phyloP scores from a whole-genome alignment of 1,140 invertebrate genomes.

The Drosophila pallidifrons region DNA sequence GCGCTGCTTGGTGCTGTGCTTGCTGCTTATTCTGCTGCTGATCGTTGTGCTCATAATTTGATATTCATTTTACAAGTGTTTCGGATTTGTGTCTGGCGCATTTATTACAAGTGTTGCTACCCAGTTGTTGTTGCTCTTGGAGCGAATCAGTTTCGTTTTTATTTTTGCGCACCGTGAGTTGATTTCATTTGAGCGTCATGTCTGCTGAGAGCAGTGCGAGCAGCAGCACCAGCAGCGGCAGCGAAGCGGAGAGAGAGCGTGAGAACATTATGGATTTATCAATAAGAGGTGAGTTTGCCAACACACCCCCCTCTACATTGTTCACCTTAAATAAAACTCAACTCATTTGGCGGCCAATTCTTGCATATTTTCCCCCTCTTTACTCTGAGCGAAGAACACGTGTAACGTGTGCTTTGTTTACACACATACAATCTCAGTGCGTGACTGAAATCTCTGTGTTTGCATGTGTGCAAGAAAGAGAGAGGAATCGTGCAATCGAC shows the following conservation, averaged over 20 bases:
- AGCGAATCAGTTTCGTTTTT: conserved; percentile 46
- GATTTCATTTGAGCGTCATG: conserved; percentile 24
- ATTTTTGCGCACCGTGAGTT: conserved; percentile 53
- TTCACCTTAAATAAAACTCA: conserved; percentile 7
- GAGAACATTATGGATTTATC: conserved; percentile 78
- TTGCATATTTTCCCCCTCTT: conserved; percentile 7
- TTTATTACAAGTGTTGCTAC: conserved; percentile 47
- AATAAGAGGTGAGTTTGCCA: conserved; percentile 66
- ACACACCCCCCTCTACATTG: not conserved
- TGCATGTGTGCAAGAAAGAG: conserved; percentile 25
- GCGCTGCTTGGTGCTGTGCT: conserved; percentile 34
- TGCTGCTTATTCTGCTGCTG: conserved; percentile 36
- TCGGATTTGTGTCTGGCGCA: conserved; percentile 29
- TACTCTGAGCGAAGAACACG: conserved; percentile 49
- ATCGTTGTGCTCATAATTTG: conserved; percentile 62
- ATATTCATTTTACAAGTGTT: conserved; percentile 60
- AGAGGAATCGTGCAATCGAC: conserved; percentile 22
- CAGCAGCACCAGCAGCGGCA: conserved; percentile 7
- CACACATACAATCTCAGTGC: conserved; percentile 47
- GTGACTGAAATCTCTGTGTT: conserved; percentile 12
- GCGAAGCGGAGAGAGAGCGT: conserved; percentile 17
- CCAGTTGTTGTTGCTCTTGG: conserved; percentile 44
- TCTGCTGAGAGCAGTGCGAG: conserved; percentile 35
- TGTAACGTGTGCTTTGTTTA: conserved; percentile 69
- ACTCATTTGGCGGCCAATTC: conserved; percentile 46